Base-by-base conservation (phyloP, 2,113 vertebrate genomes). In the Urocynchramus pylzowi region DNA sequence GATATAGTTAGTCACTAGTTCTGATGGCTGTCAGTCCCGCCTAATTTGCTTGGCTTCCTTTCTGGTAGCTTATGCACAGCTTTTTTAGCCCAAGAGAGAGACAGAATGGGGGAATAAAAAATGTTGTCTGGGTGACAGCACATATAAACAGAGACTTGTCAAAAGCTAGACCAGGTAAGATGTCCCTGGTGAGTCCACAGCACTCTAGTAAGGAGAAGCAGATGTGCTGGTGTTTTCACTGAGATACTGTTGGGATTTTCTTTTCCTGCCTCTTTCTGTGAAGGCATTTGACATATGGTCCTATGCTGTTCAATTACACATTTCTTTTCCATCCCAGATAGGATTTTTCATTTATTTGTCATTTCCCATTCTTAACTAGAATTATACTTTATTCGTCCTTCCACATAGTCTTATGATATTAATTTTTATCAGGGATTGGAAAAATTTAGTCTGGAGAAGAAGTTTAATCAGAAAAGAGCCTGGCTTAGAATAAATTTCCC, bases 321-420 rank as follows among this genome's bases (percentile, higher is more conserved):
- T 95, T 97, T 95, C 50, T 94, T 97, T 98, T 97, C 94, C 73
- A 98, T 94, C 92, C 84, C 93, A 93, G 89, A 96, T 92, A 97
- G 93, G 81, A 91, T 95, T 97, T 97, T 98, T 96, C 93, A 97
- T 74, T 96, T 97, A 97, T 98, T 97, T 98, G 94, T 97, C 89
- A 88, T 97, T 97, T 97, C 89, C 90, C 90, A 95, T 96, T 96
- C 96, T 97, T 97, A 95, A 83, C 83, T 92, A 88, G 92, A 97
- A 96, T 96, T 95, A 95, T 91, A 74, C 70, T 96, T 97, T 96
- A 97, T 95, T 97, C 69, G 78, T 94, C 87, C 93, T 96, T 97
- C 96, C 16, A 20, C 33, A 75, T 69, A 94, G 90, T 92, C 53
- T 92, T 93, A 91, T 85, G 69, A 50, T 85, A 92, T 85, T 84